Evolutionary conservation across 2,797 vertebrate species (phyloP), one percentile per base, ranked within the genome.

Genomic region (Pempheris klunzingeri): DNA sequence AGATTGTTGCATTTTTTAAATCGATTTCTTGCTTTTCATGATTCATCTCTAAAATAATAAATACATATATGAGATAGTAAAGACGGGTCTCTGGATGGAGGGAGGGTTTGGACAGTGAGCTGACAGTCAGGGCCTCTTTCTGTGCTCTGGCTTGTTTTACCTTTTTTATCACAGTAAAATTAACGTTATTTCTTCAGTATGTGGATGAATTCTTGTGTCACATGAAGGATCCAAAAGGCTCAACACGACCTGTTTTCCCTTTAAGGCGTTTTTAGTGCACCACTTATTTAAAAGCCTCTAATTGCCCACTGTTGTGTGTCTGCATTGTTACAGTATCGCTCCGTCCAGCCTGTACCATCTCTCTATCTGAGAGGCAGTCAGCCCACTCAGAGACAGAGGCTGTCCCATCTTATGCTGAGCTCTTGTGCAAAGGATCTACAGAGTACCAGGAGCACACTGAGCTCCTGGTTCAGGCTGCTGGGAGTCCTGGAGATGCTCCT

Each of bases 341-440:
- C 30, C 49, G 22, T 61, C 10, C 18, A 20, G 13, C 7, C 43
- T 62, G 49, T n/a, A 15, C 54, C 20, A 34, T 14, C 4, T 55
- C n/a, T 44, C 22, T 8, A 7, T 32, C 26, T 58, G 12, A 59
- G 18, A 28, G 26, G 18, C 28, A 57, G 47, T 26, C 30, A 32
- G 30, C 30, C 30, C 6, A 32, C 30, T n/a, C n/a, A n/a, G n/a
- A n/a, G 74, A 61, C 34, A 39, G 69, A 64, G 66, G 43, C n/a
- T n/a, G n/a, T n/a, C n/a, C n/a, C n/a, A n/a, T 66, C 38, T 39
- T 7, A 22, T 9, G n/a, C n/a, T n/a, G n/a, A n/a, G n/a, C n/a
- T n/a, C n/a, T n/a, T n/a, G n/a, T n/a, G n/a, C n/a, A n/a, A n/a
- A n/a, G n/a, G n/a, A n/a, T n/a, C n/a, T n/a, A n/a, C n/a, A n/a